phyloP scores from a whole-genome alignment of 2,113 vertebrate species.

The Leucopsar rothschildi region DNA sequence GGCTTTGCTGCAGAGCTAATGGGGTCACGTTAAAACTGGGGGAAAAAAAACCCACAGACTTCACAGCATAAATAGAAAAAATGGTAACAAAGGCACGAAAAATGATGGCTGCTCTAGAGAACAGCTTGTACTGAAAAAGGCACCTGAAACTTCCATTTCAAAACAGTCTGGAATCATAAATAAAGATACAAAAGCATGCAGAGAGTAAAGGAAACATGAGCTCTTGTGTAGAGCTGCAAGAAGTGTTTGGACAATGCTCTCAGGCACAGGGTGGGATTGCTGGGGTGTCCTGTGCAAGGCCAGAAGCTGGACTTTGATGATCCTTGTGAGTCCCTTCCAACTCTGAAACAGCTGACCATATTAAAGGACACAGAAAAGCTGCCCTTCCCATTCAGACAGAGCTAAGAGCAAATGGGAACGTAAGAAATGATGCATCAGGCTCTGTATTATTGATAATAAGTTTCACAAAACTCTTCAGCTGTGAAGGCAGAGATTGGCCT shows the following conservation, averaged over 20 bases:
- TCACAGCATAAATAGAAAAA: neutral
- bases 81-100: neutral
- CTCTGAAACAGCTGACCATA: neutral
- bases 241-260: neutral
- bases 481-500: neutral
- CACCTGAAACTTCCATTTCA: neutral
- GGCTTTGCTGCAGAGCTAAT: neutral
- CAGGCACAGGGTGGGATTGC: neutral
- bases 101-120: neutral
- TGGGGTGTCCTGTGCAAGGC: neutral
- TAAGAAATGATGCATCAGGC: neutral
- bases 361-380: neutral
- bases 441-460: rapidly evolving
- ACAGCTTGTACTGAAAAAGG: neutral
- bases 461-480: neutral
- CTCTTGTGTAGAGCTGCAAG: neutral
- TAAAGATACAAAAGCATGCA: neutral
- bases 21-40: neutral
- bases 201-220: neutral
- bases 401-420: neutral
- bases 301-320: neutral
- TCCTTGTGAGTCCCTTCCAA: neutral
- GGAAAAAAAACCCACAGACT: rapidly evolving
- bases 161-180: neutral
- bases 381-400: neutral